phyloP scores from a whole-genome alignment of 2,797 vertebrate genomes.

The Gephyroberyx darwinii region DNA sequence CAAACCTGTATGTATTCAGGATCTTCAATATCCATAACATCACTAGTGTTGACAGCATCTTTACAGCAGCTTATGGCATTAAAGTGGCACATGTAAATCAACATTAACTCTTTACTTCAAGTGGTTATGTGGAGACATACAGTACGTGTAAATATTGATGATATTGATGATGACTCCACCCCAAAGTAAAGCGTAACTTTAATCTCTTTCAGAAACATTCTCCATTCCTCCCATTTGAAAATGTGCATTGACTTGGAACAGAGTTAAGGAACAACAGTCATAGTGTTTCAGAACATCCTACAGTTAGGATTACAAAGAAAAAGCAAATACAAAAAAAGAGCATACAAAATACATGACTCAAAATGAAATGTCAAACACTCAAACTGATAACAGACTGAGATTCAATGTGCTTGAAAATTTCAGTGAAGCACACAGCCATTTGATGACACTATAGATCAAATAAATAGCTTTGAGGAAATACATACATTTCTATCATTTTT shows the following conservation, averaged over 20 bases:
- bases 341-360: no score
- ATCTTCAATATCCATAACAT: neutral
- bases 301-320: no score
- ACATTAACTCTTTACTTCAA: neutral
- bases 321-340: no score
- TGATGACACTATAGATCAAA: constrained; percentile 6
- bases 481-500: neutral
- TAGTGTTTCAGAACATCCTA: no score
- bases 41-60: constrained; percentile 23
- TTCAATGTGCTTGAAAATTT: neutral
- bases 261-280: no score
- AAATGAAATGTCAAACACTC: no score
- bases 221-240: neutral
- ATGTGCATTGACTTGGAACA: neutral
- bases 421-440: neutral
- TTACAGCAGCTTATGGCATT: constrained; percentile 62
- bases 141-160: neutral
- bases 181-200: constrained; percentile 3
- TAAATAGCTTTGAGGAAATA: constrained; percentile 12
- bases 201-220: constrained; percentile 31
- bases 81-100: constrained; percentile 26
- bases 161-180: neutral
- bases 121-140: neutral
- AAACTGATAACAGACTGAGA: neutral
- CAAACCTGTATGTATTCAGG: constrained; percentile 14